phyloP scores from a whole-genome alignment of 2,888 invertebrate genomes.

The Monopis laevigella region DNA sequence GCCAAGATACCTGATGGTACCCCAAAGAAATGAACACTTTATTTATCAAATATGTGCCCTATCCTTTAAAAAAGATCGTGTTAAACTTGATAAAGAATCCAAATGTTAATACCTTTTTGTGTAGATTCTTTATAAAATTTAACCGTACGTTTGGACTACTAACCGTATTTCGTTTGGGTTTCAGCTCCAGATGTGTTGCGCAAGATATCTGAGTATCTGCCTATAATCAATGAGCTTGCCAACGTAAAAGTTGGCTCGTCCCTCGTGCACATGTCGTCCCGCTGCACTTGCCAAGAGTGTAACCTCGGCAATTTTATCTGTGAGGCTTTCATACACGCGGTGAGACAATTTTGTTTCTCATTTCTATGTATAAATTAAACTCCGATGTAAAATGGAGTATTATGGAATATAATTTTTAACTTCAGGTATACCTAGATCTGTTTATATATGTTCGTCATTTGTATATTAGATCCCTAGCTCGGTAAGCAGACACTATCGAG shows the following conservation, averaged over 20 bases:
- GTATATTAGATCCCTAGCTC: too few relatives aligned
- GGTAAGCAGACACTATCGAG: too few relatives aligned
- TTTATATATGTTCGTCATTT: too few relatives aligned
- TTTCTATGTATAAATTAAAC: too few relatives aligned
- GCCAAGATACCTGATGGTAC: not conserved
- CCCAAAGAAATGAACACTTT: not conserved
- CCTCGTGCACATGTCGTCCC: conserved; percentile 62
- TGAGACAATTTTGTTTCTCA: too few relatives aligned
- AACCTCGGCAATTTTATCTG: conserved; percentile 78
- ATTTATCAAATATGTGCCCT: not conserved
- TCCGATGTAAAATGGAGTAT: too few relatives aligned
- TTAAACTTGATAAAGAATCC: too few relatives aligned
- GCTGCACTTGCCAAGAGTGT: conserved; percentile 72
- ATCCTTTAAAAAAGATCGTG: not conserved
- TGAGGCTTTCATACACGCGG: conserved; percentile 74
- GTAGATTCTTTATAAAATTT: too few relatives aligned
- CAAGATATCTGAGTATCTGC: conserved; percentile 69
- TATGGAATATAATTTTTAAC: too few relatives aligned
- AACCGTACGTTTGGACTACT: too few relatives aligned
- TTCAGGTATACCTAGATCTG: too few relatives aligned
- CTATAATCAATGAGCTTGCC: conserved; percentile 62
- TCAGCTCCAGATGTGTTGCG: conserved; percentile 58
- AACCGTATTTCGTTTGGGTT: conserved; percentile 1
- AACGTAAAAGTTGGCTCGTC: conserved; percentile 67
- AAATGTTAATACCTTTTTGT: too few relatives aligned